phyloP scores from a whole-genome alignment of 2,888 invertebrate species.

The Tetranychus truncatus region DNA sequence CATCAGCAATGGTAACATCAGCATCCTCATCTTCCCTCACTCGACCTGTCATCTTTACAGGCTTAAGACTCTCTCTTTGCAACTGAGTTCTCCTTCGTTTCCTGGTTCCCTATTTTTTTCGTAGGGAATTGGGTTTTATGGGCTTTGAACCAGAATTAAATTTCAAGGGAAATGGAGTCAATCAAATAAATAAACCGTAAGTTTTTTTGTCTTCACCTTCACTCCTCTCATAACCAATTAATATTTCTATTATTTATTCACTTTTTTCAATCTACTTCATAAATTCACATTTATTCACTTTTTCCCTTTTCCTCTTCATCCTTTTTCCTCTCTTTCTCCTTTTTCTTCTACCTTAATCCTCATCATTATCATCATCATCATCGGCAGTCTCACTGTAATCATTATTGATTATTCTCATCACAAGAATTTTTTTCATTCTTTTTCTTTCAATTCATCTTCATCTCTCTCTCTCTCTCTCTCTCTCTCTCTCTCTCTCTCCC shows the following conservation, averaged over 20 bases:
- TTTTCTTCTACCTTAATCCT: not conserved
- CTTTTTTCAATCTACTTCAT: not conserved
- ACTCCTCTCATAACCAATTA: not conserved
- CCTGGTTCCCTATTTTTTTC: not conserved
- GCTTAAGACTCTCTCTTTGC: not conserved
- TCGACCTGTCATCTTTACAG: not conserved
- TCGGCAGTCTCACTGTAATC: not conserved
- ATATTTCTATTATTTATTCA: not conserved
- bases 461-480: conserved; percentile 3
- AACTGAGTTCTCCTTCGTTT: not conserved
- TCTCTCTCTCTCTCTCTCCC: not conserved
- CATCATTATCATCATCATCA: not conserved
- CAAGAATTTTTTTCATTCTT: not conserved
- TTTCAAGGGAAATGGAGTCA: not conserved
- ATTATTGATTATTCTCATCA: conserved; percentile 2
- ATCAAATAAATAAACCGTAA: not conserved
- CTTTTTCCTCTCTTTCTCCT: conserved; percentile 5
- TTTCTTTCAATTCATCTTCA: not conserved
- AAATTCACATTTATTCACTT: not conserved
- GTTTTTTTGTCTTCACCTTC: not conserved
- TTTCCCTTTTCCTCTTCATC: not conserved
- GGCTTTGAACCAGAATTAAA: not conserved
- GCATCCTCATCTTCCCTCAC: not conserved
- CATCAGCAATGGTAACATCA: not conserved
- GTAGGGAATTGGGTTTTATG: not conserved